phyloP scores from a whole-genome alignment of 2,888 invertebrate genomes.

The Phyto melanocephala region DNA sequence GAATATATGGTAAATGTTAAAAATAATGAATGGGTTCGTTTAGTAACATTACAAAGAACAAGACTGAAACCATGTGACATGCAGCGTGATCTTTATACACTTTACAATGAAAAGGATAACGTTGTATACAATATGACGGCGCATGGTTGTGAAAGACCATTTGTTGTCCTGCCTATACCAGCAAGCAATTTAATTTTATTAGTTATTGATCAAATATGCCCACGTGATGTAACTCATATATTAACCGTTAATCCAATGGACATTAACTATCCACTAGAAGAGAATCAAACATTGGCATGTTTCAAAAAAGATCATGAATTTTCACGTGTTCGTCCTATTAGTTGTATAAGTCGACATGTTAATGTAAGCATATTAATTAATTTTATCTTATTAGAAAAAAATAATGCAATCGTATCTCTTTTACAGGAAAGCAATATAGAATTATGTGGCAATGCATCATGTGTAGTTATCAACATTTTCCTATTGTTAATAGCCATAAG shows the following conservation, averaged over 20 bases:
- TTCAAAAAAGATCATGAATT: constrained; percentile 81
- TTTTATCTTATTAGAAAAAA: not conserved
- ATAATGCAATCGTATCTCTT: constrained; percentile 50
- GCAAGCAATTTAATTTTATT: constrained; percentile 88
- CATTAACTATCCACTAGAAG: constrained; percentile 77
- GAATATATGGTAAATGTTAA: constrained; percentile 76
- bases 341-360: constrained; percentile 87
- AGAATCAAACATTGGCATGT: constrained; percentile 83
- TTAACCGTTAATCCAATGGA: constrained; percentile 78
- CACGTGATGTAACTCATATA: constrained; percentile 79
- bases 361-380: constrained; percentile 82
- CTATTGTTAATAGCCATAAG: constrained; percentile 73
- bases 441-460: constrained; percentile 81
- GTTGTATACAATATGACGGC: constrained; percentile 79
- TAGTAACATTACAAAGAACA: constrained; percentile 86
- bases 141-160: constrained; percentile 81
- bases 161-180: constrained; percentile 86
- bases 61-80: constrained; percentile 92
- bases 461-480: constrained; percentile 72
- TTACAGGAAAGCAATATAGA: constrained; percentile 83
- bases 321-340: constrained; percentile 84
- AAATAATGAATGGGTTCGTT: constrained; percentile 82
- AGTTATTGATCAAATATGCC: constrained; percentile 85
- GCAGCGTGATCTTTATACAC: constrained; percentile 81
- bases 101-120: constrained; percentile 80